Evolutionary conservation across 2,888 invertebrate genomes (phyloP).

Genomic region (Gastracanthus pulcherrimus): DNA sequence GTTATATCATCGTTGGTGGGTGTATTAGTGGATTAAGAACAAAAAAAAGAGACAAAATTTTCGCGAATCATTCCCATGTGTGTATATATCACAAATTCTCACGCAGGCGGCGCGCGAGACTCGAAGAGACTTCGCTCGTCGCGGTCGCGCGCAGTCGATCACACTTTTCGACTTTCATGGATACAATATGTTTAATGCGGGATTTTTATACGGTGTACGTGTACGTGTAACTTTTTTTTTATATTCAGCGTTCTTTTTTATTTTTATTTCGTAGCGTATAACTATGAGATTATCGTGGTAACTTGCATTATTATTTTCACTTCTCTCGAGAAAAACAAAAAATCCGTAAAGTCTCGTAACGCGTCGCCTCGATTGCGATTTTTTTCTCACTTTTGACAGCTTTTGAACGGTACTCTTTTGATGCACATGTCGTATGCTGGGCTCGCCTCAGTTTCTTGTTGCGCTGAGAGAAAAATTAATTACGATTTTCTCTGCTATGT

Average conservation of each 20-base stretch:
- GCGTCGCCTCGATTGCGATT: slow-evolving; percentile 31
- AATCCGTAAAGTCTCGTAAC: slow-evolving; percentile 44
- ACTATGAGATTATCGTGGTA: slow-evolving; percentile 58
- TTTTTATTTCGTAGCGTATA: slow-evolving; percentile 38
- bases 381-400: slow-evolving; percentile 16
- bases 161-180: slow-evolving; percentile 44
- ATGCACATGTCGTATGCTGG: slow-evolving; percentile 48
- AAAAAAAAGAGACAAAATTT: slow-evolving; percentile 2
- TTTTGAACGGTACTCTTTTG: not conserved
- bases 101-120: slow-evolving; percentile 11
- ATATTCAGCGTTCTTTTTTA: slow-evolving; percentile 9
- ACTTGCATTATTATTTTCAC: slow-evolving; percentile 37
- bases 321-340: slow-evolving; percentile 17
- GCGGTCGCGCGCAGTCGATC: slow-evolving; percentile 5
- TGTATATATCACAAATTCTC: slow-evolving; percentile 56
- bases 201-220: slow-evolving; percentile 30
- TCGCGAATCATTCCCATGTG: not conserved
- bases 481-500: no score
- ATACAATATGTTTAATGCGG: slow-evolving; percentile 47
- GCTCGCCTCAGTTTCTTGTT: slow-evolving; percentile 15
- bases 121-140: slow-evolving; percentile 38
- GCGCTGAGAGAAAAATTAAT: not conserved
- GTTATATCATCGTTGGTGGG: not conserved
- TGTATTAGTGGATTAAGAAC: not conserved
- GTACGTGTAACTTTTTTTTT: slow-evolving; percentile 17